These are phyloP conservation scores for Acrocephalus arundinaceus DNA, from an alignment of 2,113 vertebrate species.

Conservation along the genomic window DNA sequence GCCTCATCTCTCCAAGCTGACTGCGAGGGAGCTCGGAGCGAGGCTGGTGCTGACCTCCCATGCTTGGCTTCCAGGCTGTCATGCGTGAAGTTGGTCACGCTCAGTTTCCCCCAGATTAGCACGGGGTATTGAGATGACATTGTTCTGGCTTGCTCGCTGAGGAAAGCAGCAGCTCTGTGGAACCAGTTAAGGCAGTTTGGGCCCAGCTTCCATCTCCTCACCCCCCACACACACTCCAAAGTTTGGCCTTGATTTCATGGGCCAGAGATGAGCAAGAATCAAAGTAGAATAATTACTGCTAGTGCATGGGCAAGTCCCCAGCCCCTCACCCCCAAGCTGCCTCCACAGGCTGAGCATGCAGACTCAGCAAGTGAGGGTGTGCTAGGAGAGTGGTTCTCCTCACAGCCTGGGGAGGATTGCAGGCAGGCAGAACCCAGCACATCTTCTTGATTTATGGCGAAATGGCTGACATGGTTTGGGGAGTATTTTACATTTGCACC, in stretches of 20 bases:
- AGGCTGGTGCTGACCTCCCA: conserved; percentile 60
- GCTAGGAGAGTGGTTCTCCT: neutral
- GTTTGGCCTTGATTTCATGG: conserved; percentile 51
- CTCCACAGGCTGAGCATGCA: neutral
- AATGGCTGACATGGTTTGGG: neutral
- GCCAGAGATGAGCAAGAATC: conserved; percentile 49
- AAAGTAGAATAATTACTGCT: conserved; percentile 33
- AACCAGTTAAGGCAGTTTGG: conserved; percentile 64
- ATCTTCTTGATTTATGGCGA: neutral
- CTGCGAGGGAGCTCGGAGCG: neutral
- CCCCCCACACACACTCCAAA: neutral
- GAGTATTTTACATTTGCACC: neutral
- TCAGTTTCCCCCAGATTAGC: conserved; percentile 71
- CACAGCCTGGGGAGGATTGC: neutral
- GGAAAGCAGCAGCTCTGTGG: conserved; percentile 58
- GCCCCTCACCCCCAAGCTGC: neutral
- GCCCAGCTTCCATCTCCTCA: conserved; percentile 25
- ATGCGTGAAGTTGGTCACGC: conserved; percentile 69
- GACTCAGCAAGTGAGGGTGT: neutral
- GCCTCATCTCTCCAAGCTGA: neutral
- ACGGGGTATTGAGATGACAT: conserved; percentile 66
- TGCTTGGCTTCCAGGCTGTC: conserved; percentile 71
- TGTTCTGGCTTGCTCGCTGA: conserved; percentile 69
- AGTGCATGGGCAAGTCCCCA: neutral
- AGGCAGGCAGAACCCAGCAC: neutral